Evolutionary conservation across 2,888 invertebrate species (phyloP).

Genomic region (Adelphocoris suturalis): DNA sequence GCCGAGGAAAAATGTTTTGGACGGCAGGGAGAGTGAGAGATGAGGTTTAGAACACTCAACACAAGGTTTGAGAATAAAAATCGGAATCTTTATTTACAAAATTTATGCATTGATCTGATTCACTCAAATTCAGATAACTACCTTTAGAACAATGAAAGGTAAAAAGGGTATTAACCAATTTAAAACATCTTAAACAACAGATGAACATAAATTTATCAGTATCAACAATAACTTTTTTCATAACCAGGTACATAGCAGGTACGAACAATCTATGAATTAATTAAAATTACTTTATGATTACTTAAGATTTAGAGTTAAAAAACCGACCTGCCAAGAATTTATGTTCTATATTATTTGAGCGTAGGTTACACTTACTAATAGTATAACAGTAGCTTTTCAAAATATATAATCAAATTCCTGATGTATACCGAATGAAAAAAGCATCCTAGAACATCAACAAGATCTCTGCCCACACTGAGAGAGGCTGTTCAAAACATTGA

Average conservation of each 20-base stretch:
- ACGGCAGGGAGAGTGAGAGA: neutral
- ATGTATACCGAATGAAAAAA: slow-evolving; percentile 49
- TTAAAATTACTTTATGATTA: slow-evolving; percentile 66
- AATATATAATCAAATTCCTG: slow-evolving; percentile 45
- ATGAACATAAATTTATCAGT: slow-evolving; percentile 67
- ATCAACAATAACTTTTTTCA: slow-evolving; percentile 66
- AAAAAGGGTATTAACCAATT: slow-evolving; percentile 61
- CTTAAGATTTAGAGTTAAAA: slow-evolving; percentile 62
- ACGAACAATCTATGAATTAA: slow-evolving; percentile 68
- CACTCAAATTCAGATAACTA: slow-evolving; percentile 46
- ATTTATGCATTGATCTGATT: slow-evolving; percentile 63
- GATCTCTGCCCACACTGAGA: slow-evolving; percentile 68
- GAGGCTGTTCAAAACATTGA: slow-evolving; percentile 48
- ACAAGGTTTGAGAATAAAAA: slow-evolving; percentile 57
- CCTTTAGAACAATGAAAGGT: slow-evolving; percentile 60
- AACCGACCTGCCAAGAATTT: slow-evolving; percentile 58
- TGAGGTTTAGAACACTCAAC: slow-evolving; percentile 46
- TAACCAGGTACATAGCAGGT: slow-evolving; percentile 69
- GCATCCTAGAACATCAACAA: slow-evolving; percentile 56
- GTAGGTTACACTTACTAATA: slow-evolving; percentile 67
- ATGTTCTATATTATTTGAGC: slow-evolving; percentile 67
- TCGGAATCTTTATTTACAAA: slow-evolving; percentile 67
- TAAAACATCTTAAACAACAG: slow-evolving; percentile 65
- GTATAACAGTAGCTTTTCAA: slow-evolving; percentile 61
- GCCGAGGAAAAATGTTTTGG: slow-evolving; percentile 15